These are phyloP conservation scores for Pomacea maculata DNA, from an alignment of 1,140 invertebrate genomes.

Conservation along the genomic window DNA sequence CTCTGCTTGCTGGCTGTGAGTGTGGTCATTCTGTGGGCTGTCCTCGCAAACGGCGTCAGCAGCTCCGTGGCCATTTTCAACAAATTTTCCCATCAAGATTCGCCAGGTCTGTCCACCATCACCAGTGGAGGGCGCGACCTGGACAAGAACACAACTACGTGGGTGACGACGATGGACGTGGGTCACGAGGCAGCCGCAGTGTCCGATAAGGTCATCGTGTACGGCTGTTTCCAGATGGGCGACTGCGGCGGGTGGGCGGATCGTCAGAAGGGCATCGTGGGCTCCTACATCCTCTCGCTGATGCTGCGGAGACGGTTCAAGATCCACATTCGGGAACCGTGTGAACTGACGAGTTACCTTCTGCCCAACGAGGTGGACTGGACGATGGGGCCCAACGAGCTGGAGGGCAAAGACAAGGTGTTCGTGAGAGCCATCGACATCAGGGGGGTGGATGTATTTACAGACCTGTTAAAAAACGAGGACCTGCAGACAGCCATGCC, in stretches of 20 bases:
- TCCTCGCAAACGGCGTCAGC: too few relatives aligned
- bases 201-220: neutral
- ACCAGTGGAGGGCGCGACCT: too few relatives aligned
- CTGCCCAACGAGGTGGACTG: slow-evolving; percentile 23
- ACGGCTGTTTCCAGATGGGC: neutral
- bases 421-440: slow-evolving; percentile 6
- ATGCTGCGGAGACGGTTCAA: slow-evolving; percentile 16
- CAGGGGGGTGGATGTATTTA: neutral
- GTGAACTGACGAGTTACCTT: slow-evolving; percentile 13
- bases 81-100: too few relatives aligned
- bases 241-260: slow-evolving; percentile 25
- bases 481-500: slow-evolving; percentile 9
- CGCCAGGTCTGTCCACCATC: too few relatives aligned
- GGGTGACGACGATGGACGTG: too few relatives aligned
- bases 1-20: too few relatives aligned
- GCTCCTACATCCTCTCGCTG: slow-evolving; percentile 19
- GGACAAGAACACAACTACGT: too few relatives aligned
- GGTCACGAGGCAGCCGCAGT: too few relatives aligned
- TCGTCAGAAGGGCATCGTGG: slow-evolving; percentile 23
- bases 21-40: too few relatives aligned
- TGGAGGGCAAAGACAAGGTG: neutral
- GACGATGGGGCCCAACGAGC: slow-evolving; percentile 2
- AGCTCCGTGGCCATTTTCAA: too few relatives aligned
- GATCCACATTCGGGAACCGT: slow-evolving; percentile 20
- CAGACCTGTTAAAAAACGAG: neutral